Conservation (phyloP, 2,888 invertebrate genomes). For the Cephus pygmeus region DNA sequence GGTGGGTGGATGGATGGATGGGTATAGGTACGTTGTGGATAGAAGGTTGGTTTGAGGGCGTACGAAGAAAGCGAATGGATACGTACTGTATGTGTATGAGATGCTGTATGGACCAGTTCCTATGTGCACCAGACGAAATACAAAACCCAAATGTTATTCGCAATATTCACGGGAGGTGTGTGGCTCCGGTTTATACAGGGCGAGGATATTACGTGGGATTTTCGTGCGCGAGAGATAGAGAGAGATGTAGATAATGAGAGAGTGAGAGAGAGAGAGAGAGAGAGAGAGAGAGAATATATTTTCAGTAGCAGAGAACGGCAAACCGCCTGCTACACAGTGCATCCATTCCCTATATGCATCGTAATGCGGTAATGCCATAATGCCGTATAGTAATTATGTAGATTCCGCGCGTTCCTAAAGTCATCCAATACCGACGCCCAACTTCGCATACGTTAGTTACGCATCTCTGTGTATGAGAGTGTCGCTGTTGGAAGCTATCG, state of each 20-base stretch:
- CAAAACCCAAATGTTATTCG: constrained; percentile 47
- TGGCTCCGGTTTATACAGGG: neutral
- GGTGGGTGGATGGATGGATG: constrained; percentile 25
- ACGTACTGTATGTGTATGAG: too few species aligned
- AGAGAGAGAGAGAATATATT: neutral
- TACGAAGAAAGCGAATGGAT: constrained; percentile 17
- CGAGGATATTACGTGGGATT: too few species aligned
- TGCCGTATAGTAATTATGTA: constrained; percentile 51
- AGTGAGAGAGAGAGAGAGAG: neutral
- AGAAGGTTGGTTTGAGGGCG: constrained; percentile 30
- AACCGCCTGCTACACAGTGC: constrained; percentile 11
- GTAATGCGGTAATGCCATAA: constrained; percentile 50
- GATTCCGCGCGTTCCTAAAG: constrained; percentile 30
- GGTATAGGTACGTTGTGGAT: constrained; percentile 26
- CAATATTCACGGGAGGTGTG: constrained; percentile 17
- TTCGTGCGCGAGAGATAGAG: too few species aligned
- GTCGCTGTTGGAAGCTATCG: neutral
- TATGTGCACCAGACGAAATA: constrained; percentile 2
- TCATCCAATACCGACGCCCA: constrained; percentile 1
- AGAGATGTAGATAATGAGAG: constrained; percentile 20
- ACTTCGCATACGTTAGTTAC: neutral
- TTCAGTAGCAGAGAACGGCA: neutral
- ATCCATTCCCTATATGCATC: constrained; percentile 18
- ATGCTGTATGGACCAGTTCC: too few species aligned
- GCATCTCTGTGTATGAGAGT: neutral